Percentiles rank a stretch among this genome's conserved stretches.
These are phyloP conservation scores for Chroicocephalus ridibundus DNA, from an alignment of 2,113 vertebrate genomes.

Conservation along the genomic window DNA sequence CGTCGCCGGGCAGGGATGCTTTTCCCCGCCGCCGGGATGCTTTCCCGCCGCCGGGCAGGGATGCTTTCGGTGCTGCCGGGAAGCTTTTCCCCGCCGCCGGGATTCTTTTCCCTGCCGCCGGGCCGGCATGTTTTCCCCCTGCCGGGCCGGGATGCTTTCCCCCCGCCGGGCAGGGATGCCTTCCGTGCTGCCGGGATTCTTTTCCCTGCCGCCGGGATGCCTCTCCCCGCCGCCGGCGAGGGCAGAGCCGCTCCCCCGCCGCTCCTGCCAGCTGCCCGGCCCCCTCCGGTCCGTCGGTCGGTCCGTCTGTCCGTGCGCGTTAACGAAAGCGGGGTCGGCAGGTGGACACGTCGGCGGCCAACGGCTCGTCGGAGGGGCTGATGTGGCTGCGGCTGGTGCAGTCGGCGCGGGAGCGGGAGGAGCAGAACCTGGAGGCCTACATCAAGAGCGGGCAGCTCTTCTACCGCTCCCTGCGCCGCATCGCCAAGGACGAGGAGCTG, in stretches of 20 bases:
- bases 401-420: conserved; percentile 91
- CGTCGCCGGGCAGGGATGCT: too few relatives aligned
- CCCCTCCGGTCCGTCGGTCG: not conserved
- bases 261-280: not conserved
- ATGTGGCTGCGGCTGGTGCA: conserved; percentile 97
- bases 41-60: too few relatives aligned
- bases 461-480: conserved; percentile 92
- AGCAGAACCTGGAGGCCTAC: conserved; percentile 97
- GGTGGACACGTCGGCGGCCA: conserved; percentile 96
- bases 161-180: not conserved
- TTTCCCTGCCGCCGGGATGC: too few relatives aligned
- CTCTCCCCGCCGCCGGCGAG: not conserved
- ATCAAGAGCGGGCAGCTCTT: conserved; percentile 97
- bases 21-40: not conserved
- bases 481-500: conserved; percentile 96
- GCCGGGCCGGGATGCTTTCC: not conserved
- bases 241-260: not conserved
- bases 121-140: not conserved
- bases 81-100: not conserved
- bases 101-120: not conserved
- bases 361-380: conserved; percentile 90
- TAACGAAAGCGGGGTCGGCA: conserved; percentile 28
- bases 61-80: too few relatives aligned
- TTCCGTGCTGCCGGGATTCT: too few relatives aligned
- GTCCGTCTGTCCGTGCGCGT: not conserved